These are phyloP conservation scores for Apodemus sylvaticus DNA, from an alignment of 2,113 vertebrate genomes.

Conservation along the genomic window DNA sequence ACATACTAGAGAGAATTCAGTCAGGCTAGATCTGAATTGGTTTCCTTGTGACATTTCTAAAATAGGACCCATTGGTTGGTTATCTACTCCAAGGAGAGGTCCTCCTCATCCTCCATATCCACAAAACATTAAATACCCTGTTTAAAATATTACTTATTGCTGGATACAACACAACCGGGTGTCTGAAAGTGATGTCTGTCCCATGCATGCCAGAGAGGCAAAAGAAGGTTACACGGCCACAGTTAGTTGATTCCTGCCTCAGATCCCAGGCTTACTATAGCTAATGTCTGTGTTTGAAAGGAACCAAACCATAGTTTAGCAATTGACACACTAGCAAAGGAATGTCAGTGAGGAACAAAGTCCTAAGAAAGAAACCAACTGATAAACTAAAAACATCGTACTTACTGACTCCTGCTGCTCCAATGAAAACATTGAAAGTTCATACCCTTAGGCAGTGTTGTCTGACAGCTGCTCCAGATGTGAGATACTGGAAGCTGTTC, in stretches of 20 bases:
- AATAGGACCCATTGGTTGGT: neutral
- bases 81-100: neutral
- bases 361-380: neutral
- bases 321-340: neutral
- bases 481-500: neutral
- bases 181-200: neutral
- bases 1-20: neutral
- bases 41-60: neutral
- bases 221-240: neutral
- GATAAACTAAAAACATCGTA: neutral
- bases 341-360: neutral
- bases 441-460: neutral
- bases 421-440: neutral
- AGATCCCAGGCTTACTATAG: neutral
- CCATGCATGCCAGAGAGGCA: neutral
- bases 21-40: neutral
- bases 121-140: neutral
- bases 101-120: neutral
- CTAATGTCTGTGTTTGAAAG: neutral
- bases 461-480: neutral
- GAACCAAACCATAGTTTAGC: neutral
- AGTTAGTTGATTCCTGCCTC: neutral
- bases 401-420: neutral
- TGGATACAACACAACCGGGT: neutral
- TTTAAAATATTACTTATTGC: constrained; percentile 35